Base-by-base conservation (phyloP, 2,113 vertebrate genomes). In the Collichthys lucidus region DNA sequence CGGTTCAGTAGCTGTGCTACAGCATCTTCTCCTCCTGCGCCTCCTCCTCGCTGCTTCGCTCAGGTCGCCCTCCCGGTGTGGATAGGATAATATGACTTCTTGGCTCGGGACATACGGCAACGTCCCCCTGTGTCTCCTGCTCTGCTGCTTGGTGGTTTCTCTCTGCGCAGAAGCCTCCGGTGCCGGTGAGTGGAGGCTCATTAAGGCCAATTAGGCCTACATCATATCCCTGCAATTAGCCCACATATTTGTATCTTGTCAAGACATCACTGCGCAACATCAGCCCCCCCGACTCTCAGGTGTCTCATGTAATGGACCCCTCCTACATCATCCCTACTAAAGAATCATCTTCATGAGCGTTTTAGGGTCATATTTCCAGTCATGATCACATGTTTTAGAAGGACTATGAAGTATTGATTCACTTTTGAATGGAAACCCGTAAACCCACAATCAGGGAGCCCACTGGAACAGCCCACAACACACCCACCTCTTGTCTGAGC, bases 61-160 rank as follows among this genome's bases (percentile, higher is more conserved):
- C 84, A 72, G 80, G 61, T 83, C 79, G 16, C 14, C 79, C 82
- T 65, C 83, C 69, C 90, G 80, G 88, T 59, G 92, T 82, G 94
- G 87, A 91, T 79, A 86, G 88, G 85, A 88, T 74, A 93, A 89
- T 84, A 95, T 96, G 95, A 95, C 92, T 92, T 91, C 94, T 92
- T 93, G 95, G 90, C 88, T 90, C 74, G 91, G 83, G 65, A 74
- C 69, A 74, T 76, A 81, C 92, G 84, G 87, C 85, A 86, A 83
- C 86, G 86, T 91, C 83, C 82, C 78, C 86, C 90, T 90, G 85
- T 81, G 83, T 82, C 72, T 90, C 68, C 75, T 91, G 84, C 84
- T 94, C 61, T 76, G 89, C 85, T 91, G 67, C 71, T 47, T 67
- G 70, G 57, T 79, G 76, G 44, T 87, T 47, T 22, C 78, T 62